These are phyloP conservation scores for Hydractinia symbiolongicarpus DNA, from an alignment of 30 jellyfish, hydroid and myxozoan genomes.

Conservation along the genomic window DNA sequence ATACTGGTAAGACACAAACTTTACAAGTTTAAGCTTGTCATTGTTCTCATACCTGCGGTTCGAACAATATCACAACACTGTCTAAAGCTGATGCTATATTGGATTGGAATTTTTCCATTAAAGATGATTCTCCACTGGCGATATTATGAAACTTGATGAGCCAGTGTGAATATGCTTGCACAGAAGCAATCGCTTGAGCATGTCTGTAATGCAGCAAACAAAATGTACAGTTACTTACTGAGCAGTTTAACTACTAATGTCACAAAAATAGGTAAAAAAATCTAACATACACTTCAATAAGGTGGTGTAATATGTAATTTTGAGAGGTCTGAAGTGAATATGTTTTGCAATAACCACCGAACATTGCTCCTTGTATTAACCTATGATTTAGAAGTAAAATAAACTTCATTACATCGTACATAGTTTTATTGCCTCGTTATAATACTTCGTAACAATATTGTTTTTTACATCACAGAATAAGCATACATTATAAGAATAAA, in stretches of 20 bases:
- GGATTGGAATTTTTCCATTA: constrained; percentile 45
- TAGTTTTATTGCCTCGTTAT: no score
- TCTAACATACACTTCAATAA: constrained; percentile 67
- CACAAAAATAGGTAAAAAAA: no score
- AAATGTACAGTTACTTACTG: no score
- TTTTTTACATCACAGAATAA: no score
- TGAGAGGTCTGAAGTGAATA: constrained; percentile 29
- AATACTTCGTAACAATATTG: no score
- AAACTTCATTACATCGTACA: no score
- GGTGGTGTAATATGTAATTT: not conserved
- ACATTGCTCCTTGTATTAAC: constrained; percentile 58
- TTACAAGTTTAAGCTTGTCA: no score
- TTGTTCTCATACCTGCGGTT: constrained; percentile 39
- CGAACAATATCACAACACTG: constrained; percentile 47
- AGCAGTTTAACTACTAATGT: no score
- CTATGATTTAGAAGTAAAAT: constrained; percentile 17
- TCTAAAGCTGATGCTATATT: constrained; percentile 49
- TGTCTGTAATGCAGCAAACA: constrained; percentile 42
- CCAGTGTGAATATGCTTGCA: constrained; percentile 88
- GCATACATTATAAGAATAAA: no score
- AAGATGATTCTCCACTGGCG: constrained; percentile 42
- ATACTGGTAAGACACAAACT: no score
- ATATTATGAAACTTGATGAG: constrained; percentile 53
- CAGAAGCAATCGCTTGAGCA: constrained; percentile 76
- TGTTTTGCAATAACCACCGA: constrained; percentile 73